Conservation (phyloP, 2,797 vertebrate species). For the Babyrousa celebensis region DNA sequence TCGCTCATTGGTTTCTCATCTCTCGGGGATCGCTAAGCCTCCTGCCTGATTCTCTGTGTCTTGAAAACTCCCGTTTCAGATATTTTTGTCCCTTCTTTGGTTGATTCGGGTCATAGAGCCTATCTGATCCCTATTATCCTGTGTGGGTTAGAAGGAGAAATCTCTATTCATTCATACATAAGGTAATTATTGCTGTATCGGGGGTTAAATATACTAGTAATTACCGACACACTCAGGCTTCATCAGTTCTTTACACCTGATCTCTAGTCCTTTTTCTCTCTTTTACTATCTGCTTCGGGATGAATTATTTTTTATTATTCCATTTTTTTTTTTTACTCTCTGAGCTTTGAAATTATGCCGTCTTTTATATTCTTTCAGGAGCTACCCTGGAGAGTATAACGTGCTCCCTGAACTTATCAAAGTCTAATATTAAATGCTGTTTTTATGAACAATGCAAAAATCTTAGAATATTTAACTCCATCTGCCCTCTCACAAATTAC, state of each 20-base stretch:
- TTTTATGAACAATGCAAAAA: conserved; percentile 32
- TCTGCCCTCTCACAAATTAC: neutral
- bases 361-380: neutral
- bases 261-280: neutral
- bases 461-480: neutral
- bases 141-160: neutral
- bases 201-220: neutral
- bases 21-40: neutral
- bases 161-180: neutral
- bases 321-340: neutral
- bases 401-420: conserved; percentile 18
- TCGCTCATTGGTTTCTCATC: rapidly evolving
- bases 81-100: neutral
- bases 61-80: neutral
- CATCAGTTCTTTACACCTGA: neutral
- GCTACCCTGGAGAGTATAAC: conserved; percentile 27
- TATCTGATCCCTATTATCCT: too few species aligned
- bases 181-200: too few species aligned
- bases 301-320: conserved; percentile 45
- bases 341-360: neutral
- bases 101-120: neutral
- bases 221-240: neutral
- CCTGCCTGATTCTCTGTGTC: neutral
- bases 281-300: neutral
- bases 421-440: neutral